A percentile compares a stretch with the other conserved stretches of the same genome.
Conservation (phyloP, 2,888 invertebrate genomes). For the Norana najaformis region DNA sequence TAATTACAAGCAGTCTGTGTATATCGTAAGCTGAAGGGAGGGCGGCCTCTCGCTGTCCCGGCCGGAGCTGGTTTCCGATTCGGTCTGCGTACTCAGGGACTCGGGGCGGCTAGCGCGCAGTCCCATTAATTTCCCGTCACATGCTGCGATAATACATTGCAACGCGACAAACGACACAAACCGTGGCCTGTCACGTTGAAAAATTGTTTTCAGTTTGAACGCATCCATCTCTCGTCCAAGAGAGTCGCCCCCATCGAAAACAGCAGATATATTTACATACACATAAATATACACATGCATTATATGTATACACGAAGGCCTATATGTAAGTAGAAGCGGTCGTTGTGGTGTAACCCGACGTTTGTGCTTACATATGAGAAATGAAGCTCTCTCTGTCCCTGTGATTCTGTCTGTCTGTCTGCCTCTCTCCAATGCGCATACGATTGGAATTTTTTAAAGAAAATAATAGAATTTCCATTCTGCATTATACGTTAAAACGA, state of each 20-base stretch:
- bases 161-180: conserved; percentile 17
- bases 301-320: neutral
- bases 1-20: neutral
- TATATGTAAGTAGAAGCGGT: neutral
- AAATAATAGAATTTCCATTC: conserved; percentile 13
- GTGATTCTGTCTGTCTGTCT: neutral
- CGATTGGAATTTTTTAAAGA: neutral
- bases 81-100: conserved; percentile 25
- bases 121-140: conserved; percentile 27
- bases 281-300: neutral
- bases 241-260: conserved; percentile 7
- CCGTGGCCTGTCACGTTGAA: conserved; percentile 26
- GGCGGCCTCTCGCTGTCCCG: conserved; percentile 14
- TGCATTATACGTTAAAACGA: too few species aligned
- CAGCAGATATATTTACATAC: neutral
- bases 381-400: neutral
- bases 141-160: conserved; percentile 27
- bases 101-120: neutral
- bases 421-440: neutral
- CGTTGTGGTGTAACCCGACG: neutral
- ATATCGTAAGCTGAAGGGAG: neutral
- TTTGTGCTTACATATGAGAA: neutral
- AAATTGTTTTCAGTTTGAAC: conserved; percentile 26
- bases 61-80: conserved; percentile 25
- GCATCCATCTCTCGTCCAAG: conserved; percentile 20